Percentiles rank a stretch among this genome's conserved stretches.
phyloP scores from a whole-genome alignment of 2,113 vertebrate species.

The Melanerpes aurifrons region DNA sequence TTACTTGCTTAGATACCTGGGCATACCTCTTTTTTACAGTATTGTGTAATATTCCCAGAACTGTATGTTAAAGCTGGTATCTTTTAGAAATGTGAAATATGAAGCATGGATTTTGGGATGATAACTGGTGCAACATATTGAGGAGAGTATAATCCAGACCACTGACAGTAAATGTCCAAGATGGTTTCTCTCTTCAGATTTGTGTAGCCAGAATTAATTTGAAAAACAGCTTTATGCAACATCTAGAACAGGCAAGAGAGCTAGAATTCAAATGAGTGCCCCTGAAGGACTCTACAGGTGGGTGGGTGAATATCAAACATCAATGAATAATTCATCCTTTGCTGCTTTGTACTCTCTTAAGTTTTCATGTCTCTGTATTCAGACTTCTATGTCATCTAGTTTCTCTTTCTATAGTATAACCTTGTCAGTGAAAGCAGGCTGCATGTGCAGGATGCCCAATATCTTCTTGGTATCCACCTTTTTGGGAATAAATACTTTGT shows the following conservation, averaged over 20 bases:
- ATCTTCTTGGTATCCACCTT: not conserved
- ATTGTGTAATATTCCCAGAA: not conserved
- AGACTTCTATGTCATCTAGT: not conserved
- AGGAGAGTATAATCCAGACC: not conserved
- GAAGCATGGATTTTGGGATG: not conserved
- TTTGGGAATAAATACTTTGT: not conserved
- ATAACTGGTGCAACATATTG: not conserved
- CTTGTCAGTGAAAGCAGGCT: not conserved
- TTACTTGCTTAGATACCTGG: not conserved
- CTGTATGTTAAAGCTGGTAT: not conserved
- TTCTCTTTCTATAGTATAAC: not conserved
- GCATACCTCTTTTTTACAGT: not conserved
- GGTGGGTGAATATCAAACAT: not conserved
- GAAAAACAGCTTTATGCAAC: not conserved
- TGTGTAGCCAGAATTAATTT: not conserved
- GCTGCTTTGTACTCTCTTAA: not conserved
- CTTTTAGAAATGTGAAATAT: not conserved
- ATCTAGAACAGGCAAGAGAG: not conserved
- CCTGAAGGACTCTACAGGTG: not conserved
- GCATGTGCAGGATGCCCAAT: not conserved
- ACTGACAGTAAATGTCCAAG: not conserved
- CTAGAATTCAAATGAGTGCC: not conserved
- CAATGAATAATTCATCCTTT: not conserved
- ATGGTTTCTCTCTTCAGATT: not conserved
- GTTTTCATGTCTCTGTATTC: not conserved